phyloP scores from a whole-genome alignment of 2,113 vertebrate species.

The Haliaeetus leucogaster region DNA sequence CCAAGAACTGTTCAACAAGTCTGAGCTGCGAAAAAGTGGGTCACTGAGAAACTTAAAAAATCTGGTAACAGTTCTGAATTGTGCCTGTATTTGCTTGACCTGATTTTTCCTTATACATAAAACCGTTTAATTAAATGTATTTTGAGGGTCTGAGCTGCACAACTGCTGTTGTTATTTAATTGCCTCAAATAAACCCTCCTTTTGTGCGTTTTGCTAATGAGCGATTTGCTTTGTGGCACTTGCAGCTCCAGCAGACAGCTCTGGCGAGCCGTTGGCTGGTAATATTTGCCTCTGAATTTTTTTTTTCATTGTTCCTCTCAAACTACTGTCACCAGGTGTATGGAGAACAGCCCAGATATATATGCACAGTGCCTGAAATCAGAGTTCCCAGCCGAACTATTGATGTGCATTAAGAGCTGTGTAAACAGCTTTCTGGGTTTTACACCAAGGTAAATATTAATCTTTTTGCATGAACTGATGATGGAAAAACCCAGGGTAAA shows the following conservation, averaged over 20 bases:
- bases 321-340: neutral
- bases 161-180: conserved; percentile 55
- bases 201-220: conserved; percentile 26
- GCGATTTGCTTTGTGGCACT: conserved; percentile 56
- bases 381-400: conserved; percentile 15
- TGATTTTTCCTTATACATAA: conserved; percentile 33
- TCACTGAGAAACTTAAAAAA: neutral
- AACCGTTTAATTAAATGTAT: conserved; percentile 52
- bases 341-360: neutral
- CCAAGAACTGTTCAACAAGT: neutral
- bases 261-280: neutral
- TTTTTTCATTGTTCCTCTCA: conserved; percentile 21
- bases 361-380: neutral
- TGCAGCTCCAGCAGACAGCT: conserved; percentile 25
- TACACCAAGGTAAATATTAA: conserved; percentile 60
- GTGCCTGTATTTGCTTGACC: neutral
- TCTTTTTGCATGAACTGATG: neutral
- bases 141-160: conserved; percentile 31
- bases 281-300: conserved; percentile 9
- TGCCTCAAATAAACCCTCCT: conserved; percentile 29
- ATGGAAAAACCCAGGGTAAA: conserved; percentile 47
- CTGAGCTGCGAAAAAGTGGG: neutral
- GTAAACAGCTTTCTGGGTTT: conserved; percentile 62
- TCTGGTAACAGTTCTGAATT: neutral
- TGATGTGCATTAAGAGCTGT: conserved; percentile 23